A percentile compares a stretch with the other conserved stretches of the same genome.
phyloP scores from a whole-genome alignment of 2,888 invertebrate genomes.

The Dascillus cervinus region DNA sequence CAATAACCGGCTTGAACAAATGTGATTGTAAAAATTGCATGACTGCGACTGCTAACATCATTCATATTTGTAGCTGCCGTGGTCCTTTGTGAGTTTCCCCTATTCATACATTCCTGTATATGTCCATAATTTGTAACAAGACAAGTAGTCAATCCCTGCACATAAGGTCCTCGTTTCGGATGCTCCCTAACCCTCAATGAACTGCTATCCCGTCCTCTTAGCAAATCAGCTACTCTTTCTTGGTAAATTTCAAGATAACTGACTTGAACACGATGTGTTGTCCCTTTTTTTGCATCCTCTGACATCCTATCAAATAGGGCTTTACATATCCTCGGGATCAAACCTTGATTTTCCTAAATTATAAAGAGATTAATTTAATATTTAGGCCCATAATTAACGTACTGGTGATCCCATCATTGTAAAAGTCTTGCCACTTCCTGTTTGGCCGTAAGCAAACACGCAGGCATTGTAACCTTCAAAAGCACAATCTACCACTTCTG shows the following conservation, averaged over 20 bases:
- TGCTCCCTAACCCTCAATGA: conserved; percentile 64
- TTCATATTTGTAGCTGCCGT: conserved; percentile 90
- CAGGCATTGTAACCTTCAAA: conserved; percentile 84
- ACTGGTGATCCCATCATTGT: conserved; percentile 85
- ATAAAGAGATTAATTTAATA: background rate
- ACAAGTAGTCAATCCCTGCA: conserved; percentile 79
- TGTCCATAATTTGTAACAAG: conserved; percentile 80
- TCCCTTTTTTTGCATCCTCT: conserved; percentile 71
- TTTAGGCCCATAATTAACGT: conserved; percentile 26
- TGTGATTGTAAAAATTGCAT: conserved; percentile 85
- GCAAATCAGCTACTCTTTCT: conserved; percentile 63
- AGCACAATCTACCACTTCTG: conserved; percentile 72
- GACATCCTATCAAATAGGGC: conserved; percentile 76
- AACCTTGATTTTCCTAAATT: conserved; percentile 64
- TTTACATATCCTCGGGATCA: conserved; percentile 81
- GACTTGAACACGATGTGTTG: conserved; percentile 79
- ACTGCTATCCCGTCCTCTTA: conserved; percentile 42
- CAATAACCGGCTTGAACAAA: conserved; percentile 83
- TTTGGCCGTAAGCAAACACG: conserved; percentile 88
- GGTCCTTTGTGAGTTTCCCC: conserved; percentile 73
- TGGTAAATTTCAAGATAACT: conserved; percentile 58
- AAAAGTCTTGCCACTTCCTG: conserved; percentile 85
- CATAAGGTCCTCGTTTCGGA: conserved; percentile 70
- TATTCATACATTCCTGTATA: conserved; percentile 60
- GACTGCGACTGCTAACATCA: conserved; percentile 84